phyloP scores from a whole-genome alignment of 2,797 vertebrate species.

The Sebastes umbrosus region DNA sequence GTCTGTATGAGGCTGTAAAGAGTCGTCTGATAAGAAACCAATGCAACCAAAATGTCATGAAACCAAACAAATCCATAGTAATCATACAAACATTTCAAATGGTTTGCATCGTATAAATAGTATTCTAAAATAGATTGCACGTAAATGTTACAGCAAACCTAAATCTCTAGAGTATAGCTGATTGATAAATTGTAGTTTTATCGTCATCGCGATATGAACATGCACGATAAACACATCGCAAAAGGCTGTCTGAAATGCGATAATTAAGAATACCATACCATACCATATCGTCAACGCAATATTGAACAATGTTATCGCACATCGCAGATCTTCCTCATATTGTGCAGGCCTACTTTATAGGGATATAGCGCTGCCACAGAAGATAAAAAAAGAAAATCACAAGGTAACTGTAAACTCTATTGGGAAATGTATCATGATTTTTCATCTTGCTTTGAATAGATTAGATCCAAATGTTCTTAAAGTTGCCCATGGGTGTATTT shows the following conservation, averaged over 20 bases:
- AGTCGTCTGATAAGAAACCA: conserved; percentile 31
- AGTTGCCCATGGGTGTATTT: not conserved
- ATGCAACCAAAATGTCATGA: not conserved
- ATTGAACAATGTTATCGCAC: too few relatives aligned
- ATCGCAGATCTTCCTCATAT: too few relatives aligned
- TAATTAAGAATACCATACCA: too few relatives aligned
- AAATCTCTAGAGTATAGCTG: not conserved
- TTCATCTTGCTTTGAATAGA: not conserved
- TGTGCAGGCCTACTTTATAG: not conserved
- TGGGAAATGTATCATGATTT: not conserved
- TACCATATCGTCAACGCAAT: too few relatives aligned
- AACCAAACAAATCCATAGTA: conserved; percentile 29
- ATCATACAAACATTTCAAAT: conserved; percentile 15
- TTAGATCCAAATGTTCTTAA: conserved; percentile 8
- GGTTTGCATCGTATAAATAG: not conserved
- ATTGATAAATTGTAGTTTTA: too few relatives aligned
- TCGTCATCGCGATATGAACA: too few relatives aligned
- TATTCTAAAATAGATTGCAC: not conserved
- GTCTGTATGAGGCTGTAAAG: conserved; percentile 30
- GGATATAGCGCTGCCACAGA: not conserved
- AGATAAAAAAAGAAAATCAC: not conserved
- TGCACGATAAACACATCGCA: too few relatives aligned
- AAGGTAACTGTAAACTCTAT: not conserved
- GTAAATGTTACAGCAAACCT: not conserved
- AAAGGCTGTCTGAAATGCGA: too few relatives aligned